phyloP scores from a whole-genome alignment of 2,113 vertebrate genomes.

The Cinclus mexicanus region DNA sequence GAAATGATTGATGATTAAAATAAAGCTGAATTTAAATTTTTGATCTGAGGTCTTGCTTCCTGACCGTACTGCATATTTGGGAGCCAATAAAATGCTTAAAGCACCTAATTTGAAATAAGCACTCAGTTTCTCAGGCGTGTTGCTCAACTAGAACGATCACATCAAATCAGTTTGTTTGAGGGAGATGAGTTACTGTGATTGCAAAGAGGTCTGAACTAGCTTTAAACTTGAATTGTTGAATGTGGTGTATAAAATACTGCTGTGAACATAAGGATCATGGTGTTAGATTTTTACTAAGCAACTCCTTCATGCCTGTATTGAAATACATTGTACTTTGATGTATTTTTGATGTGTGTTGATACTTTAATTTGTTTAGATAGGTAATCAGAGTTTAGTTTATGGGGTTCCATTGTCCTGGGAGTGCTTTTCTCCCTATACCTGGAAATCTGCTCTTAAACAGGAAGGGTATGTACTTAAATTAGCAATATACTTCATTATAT shows the following conservation, averaged over 20 bases:
- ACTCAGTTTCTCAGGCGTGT: neutral
- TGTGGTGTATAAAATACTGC: neutral
- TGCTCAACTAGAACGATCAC: neutral
- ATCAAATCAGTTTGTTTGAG: neutral
- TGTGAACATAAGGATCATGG: neutral
- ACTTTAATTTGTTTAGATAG: neutral
- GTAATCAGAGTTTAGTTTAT: neutral
- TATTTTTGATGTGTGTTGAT: neutral
- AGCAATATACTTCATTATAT: neutral
- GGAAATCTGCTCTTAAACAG: neutral
- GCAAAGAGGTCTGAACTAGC: neutral
- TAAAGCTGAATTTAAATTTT: neutral
- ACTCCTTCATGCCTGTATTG: neutral
- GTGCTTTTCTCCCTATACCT: neutral
- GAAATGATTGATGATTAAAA: neutral
- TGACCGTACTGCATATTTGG: neutral
- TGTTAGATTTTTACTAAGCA: neutral
- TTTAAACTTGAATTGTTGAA: neutral
- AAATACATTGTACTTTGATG: neutral
- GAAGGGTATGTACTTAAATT: neutral
- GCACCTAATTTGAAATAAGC: neutral
- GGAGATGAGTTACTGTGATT: neutral
- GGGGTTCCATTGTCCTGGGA: neutral
- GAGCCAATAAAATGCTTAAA: neutral
- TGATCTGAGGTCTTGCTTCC: neutral